Base-by-base conservation (phyloP, 2,888 invertebrate genomes). In the Ennomos quercinarius region DNA sequence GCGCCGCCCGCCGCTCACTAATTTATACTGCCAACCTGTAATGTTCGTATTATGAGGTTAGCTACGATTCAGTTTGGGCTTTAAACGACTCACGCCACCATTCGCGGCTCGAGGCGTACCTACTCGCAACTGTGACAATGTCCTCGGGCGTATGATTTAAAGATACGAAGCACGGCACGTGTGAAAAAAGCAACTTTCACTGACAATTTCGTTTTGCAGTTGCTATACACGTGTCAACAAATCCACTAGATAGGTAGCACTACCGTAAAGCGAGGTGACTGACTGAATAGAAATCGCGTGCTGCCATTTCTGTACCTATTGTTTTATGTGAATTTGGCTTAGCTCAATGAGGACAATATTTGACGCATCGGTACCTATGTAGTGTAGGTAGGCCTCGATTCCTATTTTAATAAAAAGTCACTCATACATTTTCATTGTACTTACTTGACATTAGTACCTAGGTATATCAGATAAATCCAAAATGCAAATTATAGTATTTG, bases 131-230 rank as follows among this genome's bases (percentile, higher is more conserved):
- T 77, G 76, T 78, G 80, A 77, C 81, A 77, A 71, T 78, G 81
- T 81, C 80, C 81, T 78, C 81, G 75, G 73, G 73, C 75, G 68
- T 68, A 72, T 81, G 78, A 83, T 72, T 83, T 83, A 83, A 78
- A 68, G 72, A 66, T 70, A 58, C 57, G 62, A 68, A 70, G 67
- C 84, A 83, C 81, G 84, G 73, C 66, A 77, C 69, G 63, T 74
- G 70, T 66, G 57, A 74, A 78, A 74, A 77, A 74, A 68, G 46
- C 67, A 49, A 75, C 77, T 79, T 77, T 79, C 74, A 71, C 80
- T 71, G 56, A 70, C 68, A 72, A 70, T 71, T 74, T 76, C 57
- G 72, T 63, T 70, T 73, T 71, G 66, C 68, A 70, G 69, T 70
- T 63, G 71, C 62, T 68, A 67, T 53, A 45, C 49, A 51, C 59